Conservation (phyloP, 2,888 invertebrate genomes). For the Drosophila anomalipes region DNA sequence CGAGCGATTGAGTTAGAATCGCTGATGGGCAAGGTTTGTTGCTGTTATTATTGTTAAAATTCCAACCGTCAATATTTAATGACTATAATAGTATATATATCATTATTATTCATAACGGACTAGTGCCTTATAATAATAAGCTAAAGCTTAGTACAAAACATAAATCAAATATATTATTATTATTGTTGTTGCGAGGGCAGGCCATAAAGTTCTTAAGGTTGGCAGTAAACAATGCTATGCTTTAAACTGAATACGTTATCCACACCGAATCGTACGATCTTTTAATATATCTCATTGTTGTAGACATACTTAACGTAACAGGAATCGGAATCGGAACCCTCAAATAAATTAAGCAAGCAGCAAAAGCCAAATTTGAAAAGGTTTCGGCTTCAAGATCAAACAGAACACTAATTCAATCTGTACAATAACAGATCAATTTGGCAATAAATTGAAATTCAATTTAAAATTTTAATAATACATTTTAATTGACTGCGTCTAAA, state of each 20-base stretch:
- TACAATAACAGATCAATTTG: background rate
- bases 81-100: background rate
- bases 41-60: background rate
- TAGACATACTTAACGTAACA: background rate
- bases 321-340: no score
- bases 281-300: background rate
- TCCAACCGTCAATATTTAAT: background rate
- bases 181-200: background rate
- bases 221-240: background rate
- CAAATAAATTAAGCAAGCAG: background rate
- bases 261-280: background rate
- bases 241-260: background rate
- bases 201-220: background rate
- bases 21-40: background rate
- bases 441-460: background rate
- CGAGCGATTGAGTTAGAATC: slow-evolving; percentile 22
- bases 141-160: background rate
- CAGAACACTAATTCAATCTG: background rate
- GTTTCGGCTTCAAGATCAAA: background rate
- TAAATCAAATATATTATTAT: background rate
- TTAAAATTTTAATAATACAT: background rate
- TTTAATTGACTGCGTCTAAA: background rate
- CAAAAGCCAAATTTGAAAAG: no score
- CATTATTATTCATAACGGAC: background rate
- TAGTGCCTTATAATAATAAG: background rate